Evolutionary conservation across 2,797 vertebrate genomes (phyloP), one percentile per base, ranked within the genome.

Genomic region (Syndactyla subalaris): DNA sequence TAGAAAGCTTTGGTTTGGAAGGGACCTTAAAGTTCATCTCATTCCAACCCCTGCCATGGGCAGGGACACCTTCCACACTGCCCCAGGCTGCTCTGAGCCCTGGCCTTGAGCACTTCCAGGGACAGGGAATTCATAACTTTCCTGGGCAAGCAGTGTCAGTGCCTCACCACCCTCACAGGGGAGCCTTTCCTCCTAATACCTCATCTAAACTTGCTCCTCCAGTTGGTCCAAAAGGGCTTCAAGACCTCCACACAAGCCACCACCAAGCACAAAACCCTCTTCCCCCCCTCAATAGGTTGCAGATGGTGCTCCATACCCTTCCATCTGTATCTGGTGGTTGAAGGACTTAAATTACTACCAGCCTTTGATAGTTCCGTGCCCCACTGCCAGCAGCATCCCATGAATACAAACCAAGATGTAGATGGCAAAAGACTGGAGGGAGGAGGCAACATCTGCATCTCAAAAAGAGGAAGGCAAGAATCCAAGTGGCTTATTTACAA

Each of bases 381-480:
- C 80, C 76, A 13, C 32, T 58, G 13, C 92, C 93, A 58, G 94
- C 88, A 79, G 59, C 94, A 73, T 7, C 52, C 86, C 18, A 0
- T 15, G 91, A 89, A 81, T 68, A 61, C 80, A 29, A 84, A 81
- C 38, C 0, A 3, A 46, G 89, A 43, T 10, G 59, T 1, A 2
- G 32, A 24, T 1, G 58, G 24, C 38, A 41, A 13, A 67, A 43
- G 22, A 12, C 3, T 5, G 38, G 61, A 2, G 5, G 79, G 83
- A 66, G 72, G 76, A 80, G 1, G 10, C 76, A 80, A 93, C 95
- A 86, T 78, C 95, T 93, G 88, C 95, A 80, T 38, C 85, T 61
- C 79, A 49, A 61, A n/a, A 27, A 59, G 49, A 32, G 83, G 76
- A 38, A 74, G 96, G 90, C 88, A 57, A 30, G 79, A 8, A 81